Percentiles rank a stretch among this genome's conserved stretches.
These are phyloP conservation scores for Spatulosminthurus flaviceps DNA, from an alignment of 2,888 invertebrate species.

Conservation along the genomic window DNA sequence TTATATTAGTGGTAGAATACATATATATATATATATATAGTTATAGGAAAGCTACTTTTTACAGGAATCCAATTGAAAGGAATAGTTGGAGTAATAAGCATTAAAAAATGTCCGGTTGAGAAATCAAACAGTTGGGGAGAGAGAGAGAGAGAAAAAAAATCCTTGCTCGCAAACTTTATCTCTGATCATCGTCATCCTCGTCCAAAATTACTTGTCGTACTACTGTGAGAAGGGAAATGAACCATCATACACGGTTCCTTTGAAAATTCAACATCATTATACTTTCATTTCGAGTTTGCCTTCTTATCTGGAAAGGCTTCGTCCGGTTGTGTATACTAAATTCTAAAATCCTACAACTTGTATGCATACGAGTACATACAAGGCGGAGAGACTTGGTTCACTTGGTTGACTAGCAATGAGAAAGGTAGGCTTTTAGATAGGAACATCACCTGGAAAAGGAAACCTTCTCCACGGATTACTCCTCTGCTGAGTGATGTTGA, in stretches of 20 bases:
- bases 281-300: not conserved
- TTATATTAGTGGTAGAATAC: too few relatives aligned
- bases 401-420: not conserved
- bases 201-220: too few relatives aligned
- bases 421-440: not conserved
- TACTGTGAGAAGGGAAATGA: too few relatives aligned
- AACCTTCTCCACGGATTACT: conserved; percentile 1
- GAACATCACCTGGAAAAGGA: not conserved
- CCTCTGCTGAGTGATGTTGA: conserved; percentile 30
- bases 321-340: not conserved
- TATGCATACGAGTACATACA: too few relatives aligned
- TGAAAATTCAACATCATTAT: not conserved
- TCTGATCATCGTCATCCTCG: not conserved
- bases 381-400: not conserved
- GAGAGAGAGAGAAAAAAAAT: not conserved
- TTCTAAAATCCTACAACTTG: too few relatives aligned
- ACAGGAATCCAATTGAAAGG: too few relatives aligned
- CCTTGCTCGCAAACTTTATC: not conserved
- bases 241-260: not conserved
- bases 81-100: too few relatives aligned
- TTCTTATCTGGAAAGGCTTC: not conserved
- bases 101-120: too few relatives aligned
- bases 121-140: too few relatives aligned
- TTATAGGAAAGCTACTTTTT: too few relatives aligned
- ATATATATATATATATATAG: too few relatives aligned